Evolutionary conservation across 2,888 invertebrate species (phyloP).

Genomic region (Eristalis pertinax): DNA sequence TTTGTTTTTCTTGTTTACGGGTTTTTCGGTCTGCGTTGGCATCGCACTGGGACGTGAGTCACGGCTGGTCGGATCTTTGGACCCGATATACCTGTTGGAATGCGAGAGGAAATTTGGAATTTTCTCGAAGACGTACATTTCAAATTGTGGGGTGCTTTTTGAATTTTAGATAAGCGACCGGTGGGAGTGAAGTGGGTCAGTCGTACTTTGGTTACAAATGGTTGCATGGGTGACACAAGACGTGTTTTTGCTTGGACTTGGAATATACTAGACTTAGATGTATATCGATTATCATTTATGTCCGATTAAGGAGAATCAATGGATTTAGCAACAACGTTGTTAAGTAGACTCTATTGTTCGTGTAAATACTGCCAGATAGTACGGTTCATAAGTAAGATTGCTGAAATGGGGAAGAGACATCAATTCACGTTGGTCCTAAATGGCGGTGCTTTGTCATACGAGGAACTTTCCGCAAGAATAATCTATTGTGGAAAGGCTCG

Average conservation of each 20-base stretch:
- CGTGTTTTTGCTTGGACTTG: no score
- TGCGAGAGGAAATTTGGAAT: constrained; percentile 14
- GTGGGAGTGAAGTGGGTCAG: background rate
- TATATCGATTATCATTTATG: no score
- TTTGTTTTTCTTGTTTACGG: constrained; percentile 32
- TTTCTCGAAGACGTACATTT: constrained; percentile 2
- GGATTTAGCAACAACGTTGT: background rate
- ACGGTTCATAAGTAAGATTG: no score
- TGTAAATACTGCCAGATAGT: no score
- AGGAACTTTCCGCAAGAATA: no score
- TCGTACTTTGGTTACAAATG: background rate
- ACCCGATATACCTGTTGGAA: background rate
- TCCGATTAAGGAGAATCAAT: background rate
- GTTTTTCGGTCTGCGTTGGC: background rate
- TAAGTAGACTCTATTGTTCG: background rate
- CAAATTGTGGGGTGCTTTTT: background rate
- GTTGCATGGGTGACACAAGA: no score
- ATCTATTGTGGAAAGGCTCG: no score
- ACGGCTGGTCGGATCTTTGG: background rate
- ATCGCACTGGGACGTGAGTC: background rate
- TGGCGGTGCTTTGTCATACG: no score
- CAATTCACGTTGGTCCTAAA: no score
- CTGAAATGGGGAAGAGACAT: no score
- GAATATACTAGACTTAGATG: no score
- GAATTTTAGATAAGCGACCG: background rate